These are phyloP conservation scores for Sciaenops ocellatus DNA, from an alignment of 2,797 vertebrate species.

Conservation along the genomic window DNA sequence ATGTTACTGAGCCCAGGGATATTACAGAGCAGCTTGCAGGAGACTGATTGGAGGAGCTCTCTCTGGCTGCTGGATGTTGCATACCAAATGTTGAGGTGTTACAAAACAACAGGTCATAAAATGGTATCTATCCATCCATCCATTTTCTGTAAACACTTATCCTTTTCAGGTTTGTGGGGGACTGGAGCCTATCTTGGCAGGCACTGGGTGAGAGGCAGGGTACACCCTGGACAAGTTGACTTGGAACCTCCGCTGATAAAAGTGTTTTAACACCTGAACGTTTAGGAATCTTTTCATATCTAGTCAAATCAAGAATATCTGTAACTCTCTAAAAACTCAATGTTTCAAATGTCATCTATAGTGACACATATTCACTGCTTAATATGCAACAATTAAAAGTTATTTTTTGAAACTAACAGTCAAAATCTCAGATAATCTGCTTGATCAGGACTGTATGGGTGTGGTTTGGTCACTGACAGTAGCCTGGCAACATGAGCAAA, in stretches of 20 bases:
- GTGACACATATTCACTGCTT: not conserved
- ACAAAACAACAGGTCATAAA: conserved; percentile 29
- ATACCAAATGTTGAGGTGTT: conserved; percentile 10
- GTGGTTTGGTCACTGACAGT: not conserved
- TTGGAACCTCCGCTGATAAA: not conserved
- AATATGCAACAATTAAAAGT: too few relatives aligned
- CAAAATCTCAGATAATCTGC: not conserved
- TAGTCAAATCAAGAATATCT: not conserved
- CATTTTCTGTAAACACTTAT: too few relatives aligned
- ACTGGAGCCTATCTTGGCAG: too few relatives aligned
- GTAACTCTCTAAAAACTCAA: not conserved
- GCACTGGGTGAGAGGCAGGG: too few relatives aligned
- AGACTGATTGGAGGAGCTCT: conserved; percentile 35
- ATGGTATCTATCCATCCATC: not conserved
- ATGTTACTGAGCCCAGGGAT: conserved; percentile 46
- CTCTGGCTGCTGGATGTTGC: conserved; percentile 16
- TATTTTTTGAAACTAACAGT: not conserved
- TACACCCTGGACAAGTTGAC: too few relatives aligned
- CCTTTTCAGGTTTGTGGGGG: too few relatives aligned
- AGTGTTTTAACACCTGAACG: not conserved
- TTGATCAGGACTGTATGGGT: not conserved
- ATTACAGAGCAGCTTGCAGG: conserved; percentile 36
- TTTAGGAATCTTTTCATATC: not conserved
- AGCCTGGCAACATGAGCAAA: not conserved
- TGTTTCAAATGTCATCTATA: too few relatives aligned